Conservation (phyloP, 2,888 invertebrate genomes). For the Copidosoma aretas region DNA sequence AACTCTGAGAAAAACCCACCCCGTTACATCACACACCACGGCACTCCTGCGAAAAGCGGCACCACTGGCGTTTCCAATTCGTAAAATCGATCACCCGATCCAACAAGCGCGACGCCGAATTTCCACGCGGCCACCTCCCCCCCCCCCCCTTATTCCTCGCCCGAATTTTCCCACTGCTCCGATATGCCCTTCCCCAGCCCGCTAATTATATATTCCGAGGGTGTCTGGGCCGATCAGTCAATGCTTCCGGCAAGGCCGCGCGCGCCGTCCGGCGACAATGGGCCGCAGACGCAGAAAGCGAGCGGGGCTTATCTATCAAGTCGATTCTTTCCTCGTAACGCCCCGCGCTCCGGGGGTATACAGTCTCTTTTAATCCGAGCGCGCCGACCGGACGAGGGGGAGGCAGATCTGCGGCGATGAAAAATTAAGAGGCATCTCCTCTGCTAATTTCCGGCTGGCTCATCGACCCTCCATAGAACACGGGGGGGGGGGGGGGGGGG, state of each 20-base stretch:
- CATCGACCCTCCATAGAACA: slow-evolving; percentile 7
- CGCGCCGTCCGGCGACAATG: slow-evolving; percentile 54
- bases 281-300: slow-evolving; percentile 58
- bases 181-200: neutral
- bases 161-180: neutral
- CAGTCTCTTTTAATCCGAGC: slow-evolving; percentile 55
- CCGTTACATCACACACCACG: too few relatives aligned
- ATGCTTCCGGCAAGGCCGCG: slow-evolving; percentile 60
- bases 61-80: too few relatives aligned
- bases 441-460: slow-evolving; percentile 37
- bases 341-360: neutral
- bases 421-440: slow-evolving; percentile 54
- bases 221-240: slow-evolving; percentile 62
- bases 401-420: slow-evolving; percentile 48
- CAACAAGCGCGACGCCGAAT: neutral
- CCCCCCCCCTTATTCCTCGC: too few relatives aligned
- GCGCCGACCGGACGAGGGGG: slow-evolving; percentile 28
- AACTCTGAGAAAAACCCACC: too few relatives aligned
- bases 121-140: neutral
- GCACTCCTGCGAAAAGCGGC: too few relatives aligned
- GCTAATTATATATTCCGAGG: slow-evolving; percentile 62
- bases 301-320: slow-evolving; percentile 62
- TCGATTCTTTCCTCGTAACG: slow-evolving; percentile 17
- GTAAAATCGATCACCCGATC: neutral
- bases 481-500: neutral